These are phyloP conservation scores for Mythimna pallens DNA, from an alignment of 2,888 invertebrate species.

Conservation along the genomic window DNA sequence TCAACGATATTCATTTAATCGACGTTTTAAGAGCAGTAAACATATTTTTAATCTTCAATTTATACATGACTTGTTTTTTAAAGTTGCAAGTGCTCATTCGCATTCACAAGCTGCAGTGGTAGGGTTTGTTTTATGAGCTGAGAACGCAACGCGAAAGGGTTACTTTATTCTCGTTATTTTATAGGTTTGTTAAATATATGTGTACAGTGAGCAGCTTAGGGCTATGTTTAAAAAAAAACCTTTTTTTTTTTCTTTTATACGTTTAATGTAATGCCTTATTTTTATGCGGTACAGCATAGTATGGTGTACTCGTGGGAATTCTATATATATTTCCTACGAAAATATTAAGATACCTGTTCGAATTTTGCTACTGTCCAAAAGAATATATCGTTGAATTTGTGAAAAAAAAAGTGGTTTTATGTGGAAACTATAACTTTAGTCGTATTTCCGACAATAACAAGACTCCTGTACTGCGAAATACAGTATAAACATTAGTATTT, in stretches of 20 bases:
- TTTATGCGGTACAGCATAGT: background rate
- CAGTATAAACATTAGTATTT: slow-evolving; percentile 18
- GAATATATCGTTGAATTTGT: background rate
- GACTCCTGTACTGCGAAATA: slow-evolving; percentile 11
- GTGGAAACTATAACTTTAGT: slow-evolving; percentile 1
- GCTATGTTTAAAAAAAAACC: background rate
- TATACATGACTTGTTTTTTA: slow-evolving; percentile 58
- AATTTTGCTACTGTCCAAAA: background rate
- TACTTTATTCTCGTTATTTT: slow-evolving; percentile 60
- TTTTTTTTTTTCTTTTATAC: background rate
- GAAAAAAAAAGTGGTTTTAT: background rate
- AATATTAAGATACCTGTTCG: background rate
- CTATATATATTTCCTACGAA: too few relatives aligned
- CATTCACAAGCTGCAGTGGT: slow-evolving; percentile 53
- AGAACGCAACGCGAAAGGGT: slow-evolving; percentile 62
- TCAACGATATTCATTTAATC: slow-evolving; percentile 62
- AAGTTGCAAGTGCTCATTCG: slow-evolving; percentile 53
- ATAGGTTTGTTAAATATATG: slow-evolving; percentile 37
- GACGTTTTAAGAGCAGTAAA: slow-evolving; percentile 59
- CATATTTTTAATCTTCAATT: slow-evolving; percentile 59
- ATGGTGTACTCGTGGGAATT: background rate
- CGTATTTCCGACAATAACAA: slow-evolving; percentile 1
- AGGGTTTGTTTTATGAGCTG: slow-evolving; percentile 68
- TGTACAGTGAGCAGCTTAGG: slow-evolving; percentile 1
- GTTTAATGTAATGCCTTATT: slow-evolving; percentile 4